Evolutionary conservation across 1,140 invertebrate species (phyloP).

Genomic region (Drosophila arizonae): DNA sequence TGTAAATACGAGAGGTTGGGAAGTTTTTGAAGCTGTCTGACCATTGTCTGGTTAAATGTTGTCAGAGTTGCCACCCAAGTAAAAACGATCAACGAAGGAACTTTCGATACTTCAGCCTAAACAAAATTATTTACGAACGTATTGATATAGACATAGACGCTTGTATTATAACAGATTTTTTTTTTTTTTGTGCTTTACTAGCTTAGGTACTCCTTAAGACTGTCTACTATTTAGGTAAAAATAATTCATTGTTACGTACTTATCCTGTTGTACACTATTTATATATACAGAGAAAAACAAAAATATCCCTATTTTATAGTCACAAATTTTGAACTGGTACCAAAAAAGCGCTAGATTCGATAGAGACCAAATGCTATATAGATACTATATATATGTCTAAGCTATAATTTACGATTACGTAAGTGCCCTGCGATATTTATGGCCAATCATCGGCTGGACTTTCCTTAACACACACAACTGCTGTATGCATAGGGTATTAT

Average conservation of each 20-base stretch:
- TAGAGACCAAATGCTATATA: slow-evolving; percentile 49
- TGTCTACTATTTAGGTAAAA: slow-evolving; percentile 57
- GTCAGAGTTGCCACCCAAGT: slow-evolving; percentile 7
- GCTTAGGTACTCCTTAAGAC: slow-evolving; percentile 58
- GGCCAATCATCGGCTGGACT: slow-evolving; percentile 34
- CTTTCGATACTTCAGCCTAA: background rate
- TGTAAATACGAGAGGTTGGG: slow-evolving; percentile 1
- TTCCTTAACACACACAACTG: slow-evolving; percentile 29
- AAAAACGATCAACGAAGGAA: background rate
- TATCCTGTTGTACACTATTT: slow-evolving; percentile 35
- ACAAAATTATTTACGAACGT: background rate
- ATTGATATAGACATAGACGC: background rate
- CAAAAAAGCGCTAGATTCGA: slow-evolving; percentile 61
- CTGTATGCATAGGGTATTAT: slow-evolving; percentile 24
- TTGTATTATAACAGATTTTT: slow-evolving; percentile 3
- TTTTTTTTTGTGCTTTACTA: slow-evolving; percentile 27
- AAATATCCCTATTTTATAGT: background rate
- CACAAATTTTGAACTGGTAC: slow-evolving; percentile 66
- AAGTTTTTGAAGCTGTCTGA: background rate
- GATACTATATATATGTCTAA: slow-evolving; percentile 8
- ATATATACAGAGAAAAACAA: slow-evolving; percentile 16
- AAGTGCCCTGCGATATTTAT: slow-evolving; percentile 64
- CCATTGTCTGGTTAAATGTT: background rate
- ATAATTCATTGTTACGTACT: slow-evolving; percentile 17
- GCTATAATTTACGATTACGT: slow-evolving; percentile 19